A percentile compares a stretch with the other conserved stretches of the same genome.
Conservation (phyloP, 2,888 invertebrate species). For the Drosophila subsilvestris region DNA sequence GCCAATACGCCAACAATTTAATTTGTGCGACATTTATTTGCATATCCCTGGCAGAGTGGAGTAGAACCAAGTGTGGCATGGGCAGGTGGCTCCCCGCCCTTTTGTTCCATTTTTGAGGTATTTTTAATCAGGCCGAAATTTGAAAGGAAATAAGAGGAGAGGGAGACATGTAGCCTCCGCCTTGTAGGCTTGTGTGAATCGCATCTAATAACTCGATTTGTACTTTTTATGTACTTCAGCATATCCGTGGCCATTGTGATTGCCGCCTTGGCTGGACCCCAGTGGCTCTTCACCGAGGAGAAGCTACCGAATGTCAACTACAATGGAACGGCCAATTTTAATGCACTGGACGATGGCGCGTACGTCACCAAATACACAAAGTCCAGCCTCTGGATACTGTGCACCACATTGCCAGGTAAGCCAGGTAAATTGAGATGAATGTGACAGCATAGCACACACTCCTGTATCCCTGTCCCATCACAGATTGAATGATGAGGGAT, state of each 20-base stretch:
- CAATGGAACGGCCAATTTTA: constrained; percentile 88
- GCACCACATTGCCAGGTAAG: constrained; percentile 83
- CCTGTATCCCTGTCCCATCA: too few relatives aligned
- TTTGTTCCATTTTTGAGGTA: constrained; percentile 9
- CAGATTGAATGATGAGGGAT: background rate
- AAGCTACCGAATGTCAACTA: constrained; percentile 91
- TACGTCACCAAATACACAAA: constrained; percentile 84
- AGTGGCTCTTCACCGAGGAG: constrained; percentile 95
- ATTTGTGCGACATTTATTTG: constrained; percentile 55
- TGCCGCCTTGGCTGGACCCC: constrained; percentile 85
- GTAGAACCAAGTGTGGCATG: too few relatives aligned
- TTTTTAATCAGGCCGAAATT: constrained; percentile 22
- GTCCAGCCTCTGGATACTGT: constrained; percentile 84
- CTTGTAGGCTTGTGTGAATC: constrained; percentile 27
- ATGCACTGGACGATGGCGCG: constrained; percentile 83
- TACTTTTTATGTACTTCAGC: constrained; percentile 39
- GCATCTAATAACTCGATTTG: too few relatives aligned
- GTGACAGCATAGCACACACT: background rate
- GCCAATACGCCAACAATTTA: constrained; percentile 29
- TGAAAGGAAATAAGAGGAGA: background rate
- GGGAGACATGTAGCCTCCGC: background rate
- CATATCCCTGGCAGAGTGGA: constrained; percentile 44
- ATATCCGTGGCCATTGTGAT: constrained; percentile 84
- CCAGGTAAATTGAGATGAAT: constrained; percentile 16
- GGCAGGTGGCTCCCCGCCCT: too few relatives aligned